Conservation (phyloP, 2,888 invertebrate genomes). For the Automeris io region DNA sequence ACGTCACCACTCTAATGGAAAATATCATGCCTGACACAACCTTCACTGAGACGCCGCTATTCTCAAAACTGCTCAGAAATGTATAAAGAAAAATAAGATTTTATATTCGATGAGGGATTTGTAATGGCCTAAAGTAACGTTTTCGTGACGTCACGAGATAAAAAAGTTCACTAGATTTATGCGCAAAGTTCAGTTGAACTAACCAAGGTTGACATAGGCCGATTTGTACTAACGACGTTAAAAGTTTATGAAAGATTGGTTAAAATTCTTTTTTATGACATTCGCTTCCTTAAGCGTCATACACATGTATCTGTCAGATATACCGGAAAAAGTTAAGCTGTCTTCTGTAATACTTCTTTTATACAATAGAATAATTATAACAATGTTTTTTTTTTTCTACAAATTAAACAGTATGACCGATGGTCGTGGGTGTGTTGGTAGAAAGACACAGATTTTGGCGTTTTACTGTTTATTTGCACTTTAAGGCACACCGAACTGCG, state of each 20-base stretch:
- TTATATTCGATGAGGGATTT: slow-evolving; percentile 5
- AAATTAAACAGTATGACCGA: too few species aligned
- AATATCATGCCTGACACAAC: slow-evolving; percentile 49
- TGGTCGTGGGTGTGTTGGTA: too few species aligned
- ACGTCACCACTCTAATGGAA: slow-evolving; percentile 53
- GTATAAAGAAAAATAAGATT: slow-evolving; percentile 23
- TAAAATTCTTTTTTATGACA: slow-evolving; percentile 1
- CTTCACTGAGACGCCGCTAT: slow-evolving; percentile 30
- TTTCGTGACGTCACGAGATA: neutral
- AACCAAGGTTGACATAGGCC: neutral
- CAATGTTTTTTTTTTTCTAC: too few species aligned
- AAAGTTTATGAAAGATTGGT: slow-evolving; percentile 9
- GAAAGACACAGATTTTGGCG: too few species aligned
- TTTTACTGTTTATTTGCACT: too few species aligned
- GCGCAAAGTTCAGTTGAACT: neutral
- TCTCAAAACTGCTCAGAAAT: slow-evolving; percentile 29
- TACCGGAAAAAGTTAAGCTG: too few species aligned
- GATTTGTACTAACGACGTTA: neutral
- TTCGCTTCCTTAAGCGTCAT: too few species aligned
- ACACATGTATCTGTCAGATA: too few species aligned
- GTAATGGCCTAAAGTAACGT: slow-evolving; percentile 3
- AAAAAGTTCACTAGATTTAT: slow-evolving; percentile 4
- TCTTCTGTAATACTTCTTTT: too few species aligned
- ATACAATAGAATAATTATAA: too few species aligned
- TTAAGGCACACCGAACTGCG: too few species aligned